phyloP scores from a whole-genome alignment of 1,140 invertebrate species.

The Dolichoris vasculosae region DNA sequence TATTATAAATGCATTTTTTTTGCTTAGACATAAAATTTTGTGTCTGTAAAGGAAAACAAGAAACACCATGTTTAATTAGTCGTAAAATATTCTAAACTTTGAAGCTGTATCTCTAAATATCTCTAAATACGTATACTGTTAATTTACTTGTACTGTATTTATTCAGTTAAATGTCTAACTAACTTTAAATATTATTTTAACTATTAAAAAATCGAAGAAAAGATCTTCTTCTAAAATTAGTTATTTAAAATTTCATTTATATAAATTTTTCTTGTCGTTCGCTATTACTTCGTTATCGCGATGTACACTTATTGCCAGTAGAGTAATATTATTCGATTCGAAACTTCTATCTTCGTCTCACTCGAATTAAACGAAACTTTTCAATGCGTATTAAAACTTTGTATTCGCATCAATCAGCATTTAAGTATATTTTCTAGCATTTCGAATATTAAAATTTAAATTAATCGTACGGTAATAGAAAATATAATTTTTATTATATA shows the following conservation, averaged over 20 bases:
- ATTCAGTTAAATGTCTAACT: not conserved
- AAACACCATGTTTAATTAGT: no score
- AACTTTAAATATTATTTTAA: not conserved
- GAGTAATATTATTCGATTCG: slow-evolving; percentile 4
- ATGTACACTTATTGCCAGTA: not conserved
- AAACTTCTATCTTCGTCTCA: no score
- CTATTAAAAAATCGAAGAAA: not conserved
- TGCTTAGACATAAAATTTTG: not conserved
- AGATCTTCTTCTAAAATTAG: not conserved
- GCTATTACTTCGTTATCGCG: not conserved
- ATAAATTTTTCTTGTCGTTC: not conserved
- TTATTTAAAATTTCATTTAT: not conserved
- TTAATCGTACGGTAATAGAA: not conserved
- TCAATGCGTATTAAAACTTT: slow-evolving; percentile 4
- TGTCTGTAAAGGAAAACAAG: not conserved
- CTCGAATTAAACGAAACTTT: not conserved
- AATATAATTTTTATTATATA: not conserved
- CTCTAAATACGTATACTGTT: no score
- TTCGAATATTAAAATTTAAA: slow-evolving; percentile 19
- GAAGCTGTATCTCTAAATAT: no score
- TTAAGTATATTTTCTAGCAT: not conserved
- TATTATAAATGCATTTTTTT: no score
- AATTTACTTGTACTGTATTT: not conserved
- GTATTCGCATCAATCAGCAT: slow-evolving; percentile 6
- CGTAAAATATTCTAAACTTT: no score